Evolutionary conservation across 2,113 vertebrate genomes (phyloP).

Genomic region (Isichthys henryi): DNA sequence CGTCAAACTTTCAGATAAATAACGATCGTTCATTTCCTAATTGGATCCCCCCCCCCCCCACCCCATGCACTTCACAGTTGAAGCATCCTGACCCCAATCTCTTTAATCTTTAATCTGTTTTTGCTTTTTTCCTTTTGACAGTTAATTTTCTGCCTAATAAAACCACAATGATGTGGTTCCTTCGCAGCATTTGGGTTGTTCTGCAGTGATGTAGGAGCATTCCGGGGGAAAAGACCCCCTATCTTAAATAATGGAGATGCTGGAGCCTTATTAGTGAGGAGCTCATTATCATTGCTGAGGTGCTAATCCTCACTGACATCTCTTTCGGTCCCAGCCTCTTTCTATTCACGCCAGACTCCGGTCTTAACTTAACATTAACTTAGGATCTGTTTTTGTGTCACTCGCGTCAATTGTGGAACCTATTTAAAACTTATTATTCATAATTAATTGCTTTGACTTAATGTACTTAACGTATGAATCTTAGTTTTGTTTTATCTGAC

Average conservation of each 20-base stretch:
- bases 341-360: not conserved
- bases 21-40: not conserved
- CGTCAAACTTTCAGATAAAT: not conserved
- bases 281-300: not conserved
- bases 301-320: not conserved
- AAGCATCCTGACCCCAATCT: not conserved
- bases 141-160: conserved; percentile 10
- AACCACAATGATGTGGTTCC: not conserved
- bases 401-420: not conserved
- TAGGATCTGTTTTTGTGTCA: not conserved
- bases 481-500: not conserved
- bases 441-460: not conserved
- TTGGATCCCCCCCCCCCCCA: not conserved
- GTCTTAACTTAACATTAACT: not conserved
- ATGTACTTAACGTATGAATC: not conserved
- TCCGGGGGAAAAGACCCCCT: not conserved
- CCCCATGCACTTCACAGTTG: not conserved
- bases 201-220: not conserved
- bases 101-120: not conserved
- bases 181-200: not conserved
- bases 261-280: not conserved
- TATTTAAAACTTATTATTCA: not conserved
- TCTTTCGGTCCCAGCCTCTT: not conserved
- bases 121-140: not conserved
- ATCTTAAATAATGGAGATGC: not conserved